These are phyloP conservation scores for Gymnarchus niloticus DNA, from an alignment of 2,113 vertebrate species.

Conservation along the genomic window DNA sequence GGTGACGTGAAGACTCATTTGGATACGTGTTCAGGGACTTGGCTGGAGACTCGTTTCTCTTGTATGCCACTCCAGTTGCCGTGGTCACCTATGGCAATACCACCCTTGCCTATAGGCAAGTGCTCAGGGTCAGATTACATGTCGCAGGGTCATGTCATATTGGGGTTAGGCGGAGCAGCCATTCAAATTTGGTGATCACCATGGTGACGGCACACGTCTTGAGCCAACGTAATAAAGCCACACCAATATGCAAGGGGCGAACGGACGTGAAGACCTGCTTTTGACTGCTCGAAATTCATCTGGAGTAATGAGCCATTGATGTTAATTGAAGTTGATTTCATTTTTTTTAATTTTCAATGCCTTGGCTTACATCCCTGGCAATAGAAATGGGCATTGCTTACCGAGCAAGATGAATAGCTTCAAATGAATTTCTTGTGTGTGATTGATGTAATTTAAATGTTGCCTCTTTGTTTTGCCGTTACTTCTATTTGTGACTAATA, in stretches of 20 bases:
- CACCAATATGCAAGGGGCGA: not conserved
- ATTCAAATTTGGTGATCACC: not conserved
- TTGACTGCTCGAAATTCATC: not conserved
- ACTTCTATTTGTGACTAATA: not conserved
- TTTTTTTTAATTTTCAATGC: too few species aligned
- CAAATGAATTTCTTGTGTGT: conserved; percentile 6
- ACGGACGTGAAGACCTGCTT: not conserved
- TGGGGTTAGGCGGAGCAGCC: not conserved
- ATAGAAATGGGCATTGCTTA: not conserved
- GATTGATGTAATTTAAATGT: not conserved
- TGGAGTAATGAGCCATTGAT: not conserved
- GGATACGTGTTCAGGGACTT: not conserved
- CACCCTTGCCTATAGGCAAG: not conserved
- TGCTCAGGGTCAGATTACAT: not conserved
- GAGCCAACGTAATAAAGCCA: not conserved
- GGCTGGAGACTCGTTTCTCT: not conserved
- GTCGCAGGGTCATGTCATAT: not conserved
- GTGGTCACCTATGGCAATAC: not conserved
- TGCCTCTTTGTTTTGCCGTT: not conserved
- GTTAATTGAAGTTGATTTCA: not conserved
- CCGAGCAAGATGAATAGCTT: conserved; percentile 10
- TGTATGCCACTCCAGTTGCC: not conserved
- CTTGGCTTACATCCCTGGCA: not conserved
- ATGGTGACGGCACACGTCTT: not conserved
- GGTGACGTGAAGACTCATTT: not conserved